A percentile compares a stretch with the other conserved stretches of the same genome.
phyloP scores from a whole-genome alignment of 2,888 invertebrate species.

The Agrochola lychnidis region DNA sequence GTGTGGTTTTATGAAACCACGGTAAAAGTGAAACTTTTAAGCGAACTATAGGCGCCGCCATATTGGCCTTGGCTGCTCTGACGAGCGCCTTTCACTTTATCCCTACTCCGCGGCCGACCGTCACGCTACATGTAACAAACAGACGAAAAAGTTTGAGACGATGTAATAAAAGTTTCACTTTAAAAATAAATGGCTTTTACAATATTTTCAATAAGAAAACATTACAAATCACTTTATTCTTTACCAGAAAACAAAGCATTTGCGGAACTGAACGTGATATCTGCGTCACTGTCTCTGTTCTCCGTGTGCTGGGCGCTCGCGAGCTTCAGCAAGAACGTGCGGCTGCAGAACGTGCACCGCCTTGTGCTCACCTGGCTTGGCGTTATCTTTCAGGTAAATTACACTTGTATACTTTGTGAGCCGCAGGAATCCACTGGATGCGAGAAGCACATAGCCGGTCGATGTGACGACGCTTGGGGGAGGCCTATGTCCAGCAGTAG shows the following conservation, averaged over 20 bases:
- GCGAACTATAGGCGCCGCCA: too few species aligned
- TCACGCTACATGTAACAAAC: too few species aligned
- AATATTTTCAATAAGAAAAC: too few species aligned
- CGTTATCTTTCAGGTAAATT: constrained; percentile 93
- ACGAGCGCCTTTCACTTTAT: too few species aligned
- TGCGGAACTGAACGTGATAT: constrained; percentile 94
- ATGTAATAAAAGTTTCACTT: too few species aligned
- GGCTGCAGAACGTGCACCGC: constrained; percentile 95
- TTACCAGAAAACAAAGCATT: constrained; percentile 90
- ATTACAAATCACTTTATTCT: background rate
- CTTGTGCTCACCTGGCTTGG: constrained; percentile 96
- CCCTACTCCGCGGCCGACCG: too few species aligned
- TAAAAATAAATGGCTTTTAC: too few species aligned
- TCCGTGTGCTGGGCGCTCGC: constrained; percentile 97
- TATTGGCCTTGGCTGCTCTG: too few species aligned
- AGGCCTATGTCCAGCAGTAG: background rate
- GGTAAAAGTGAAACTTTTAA: too few species aligned
- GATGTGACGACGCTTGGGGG: background rate
- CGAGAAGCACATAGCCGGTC: background rate
- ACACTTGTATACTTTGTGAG: background rate
- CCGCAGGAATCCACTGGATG: background rate
- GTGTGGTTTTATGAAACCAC: too few species aligned
- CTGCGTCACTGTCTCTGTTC: constrained; percentile 95
- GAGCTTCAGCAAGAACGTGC: constrained; percentile 96
- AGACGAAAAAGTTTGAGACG: too few species aligned